phyloP scores from a whole-genome alignment of 2,797 vertebrate genomes.

The Sylvia borin region DNA sequence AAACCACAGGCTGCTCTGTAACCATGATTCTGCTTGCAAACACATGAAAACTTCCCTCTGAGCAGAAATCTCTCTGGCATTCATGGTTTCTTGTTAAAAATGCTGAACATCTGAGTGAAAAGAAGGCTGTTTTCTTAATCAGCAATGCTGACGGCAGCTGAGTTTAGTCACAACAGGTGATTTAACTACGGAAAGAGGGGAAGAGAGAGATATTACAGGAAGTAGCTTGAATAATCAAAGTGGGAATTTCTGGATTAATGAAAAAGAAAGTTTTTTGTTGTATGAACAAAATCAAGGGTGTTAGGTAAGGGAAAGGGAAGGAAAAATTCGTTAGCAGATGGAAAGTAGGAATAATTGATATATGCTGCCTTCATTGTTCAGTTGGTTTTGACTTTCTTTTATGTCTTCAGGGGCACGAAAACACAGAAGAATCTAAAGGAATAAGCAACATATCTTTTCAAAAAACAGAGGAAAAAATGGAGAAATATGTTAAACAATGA shows the following conservation, averaged over 20 bases:
- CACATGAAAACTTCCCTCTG: not conserved
- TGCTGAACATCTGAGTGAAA: not conserved
- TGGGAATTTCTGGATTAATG: not conserved
- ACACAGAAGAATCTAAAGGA: not conserved
- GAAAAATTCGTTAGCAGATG: not conserved
- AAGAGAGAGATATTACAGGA: not conserved
- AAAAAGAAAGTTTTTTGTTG: not conserved
- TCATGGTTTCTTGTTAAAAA: not conserved
- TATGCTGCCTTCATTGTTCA: not conserved
- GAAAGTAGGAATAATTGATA: not conserved
- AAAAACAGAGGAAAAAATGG: not conserved
- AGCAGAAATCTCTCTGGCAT: not conserved
- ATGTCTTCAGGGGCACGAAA: not conserved
- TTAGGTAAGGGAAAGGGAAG: not conserved
- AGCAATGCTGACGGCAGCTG: not conserved
- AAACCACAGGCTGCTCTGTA: not conserved
- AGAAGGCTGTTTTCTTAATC: not conserved
- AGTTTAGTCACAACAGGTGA: not conserved
- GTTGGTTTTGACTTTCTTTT: not conserved
- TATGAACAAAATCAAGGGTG: not conserved
- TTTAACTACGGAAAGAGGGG: not conserved
- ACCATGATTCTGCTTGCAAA: not conserved
- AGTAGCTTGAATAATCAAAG: not conserved
- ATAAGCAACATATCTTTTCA: not conserved
- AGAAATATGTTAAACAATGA: not conserved